Evolutionary conservation across 2,888 invertebrate genomes (phyloP), one percentile per base, ranked within the genome.

Genomic region (Epinotia ramella): DNA sequence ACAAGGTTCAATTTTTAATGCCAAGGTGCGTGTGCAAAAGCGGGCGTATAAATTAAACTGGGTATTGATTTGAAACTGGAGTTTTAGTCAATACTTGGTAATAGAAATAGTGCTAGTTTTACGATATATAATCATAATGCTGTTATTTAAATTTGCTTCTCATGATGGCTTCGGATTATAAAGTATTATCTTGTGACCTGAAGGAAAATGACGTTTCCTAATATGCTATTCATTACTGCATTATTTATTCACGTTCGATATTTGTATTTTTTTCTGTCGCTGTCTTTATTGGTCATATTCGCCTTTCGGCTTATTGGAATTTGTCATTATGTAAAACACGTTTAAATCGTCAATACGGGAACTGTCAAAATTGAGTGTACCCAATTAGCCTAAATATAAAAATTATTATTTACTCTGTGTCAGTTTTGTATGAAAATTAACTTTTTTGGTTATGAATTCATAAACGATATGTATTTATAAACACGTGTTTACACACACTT

Each of bases 121-220:
- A 59, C 20, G 28, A 44, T 60, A 11, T 63, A 6, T 63, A 56
- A 57, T 56, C 16, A 28, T 57, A 57, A 64, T 28, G 24, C 44
- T 63, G 56, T 56, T 68, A 20, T 53, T 11, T 33, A 73, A 12
- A 46, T 46, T 64, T 57, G 73, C 64, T 74, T 64, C 64, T 68
- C 73, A 63, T 62, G 63, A 20, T 24, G 46, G 33, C 6, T 18
- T 56, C n/a, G 18, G n/a, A 57, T 16, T 16, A 28, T 9, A 7
- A 33, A 57, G 3, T 69, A 28, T 7, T 46, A 11, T 62, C 16
- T 40, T 40, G 0, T 40, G 16, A 1, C n/a, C 18, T 57, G 63
- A 20, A 68, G 56, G 44, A 73, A 62, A 53, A 67, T 40, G 40
- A 33, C 40, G 9, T 9, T 40, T 40, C 9, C 40, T 40, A 40